Evolutionary conservation across 2,888 invertebrate species (phyloP).

Genomic region (Xestia ashworthii): DNA sequence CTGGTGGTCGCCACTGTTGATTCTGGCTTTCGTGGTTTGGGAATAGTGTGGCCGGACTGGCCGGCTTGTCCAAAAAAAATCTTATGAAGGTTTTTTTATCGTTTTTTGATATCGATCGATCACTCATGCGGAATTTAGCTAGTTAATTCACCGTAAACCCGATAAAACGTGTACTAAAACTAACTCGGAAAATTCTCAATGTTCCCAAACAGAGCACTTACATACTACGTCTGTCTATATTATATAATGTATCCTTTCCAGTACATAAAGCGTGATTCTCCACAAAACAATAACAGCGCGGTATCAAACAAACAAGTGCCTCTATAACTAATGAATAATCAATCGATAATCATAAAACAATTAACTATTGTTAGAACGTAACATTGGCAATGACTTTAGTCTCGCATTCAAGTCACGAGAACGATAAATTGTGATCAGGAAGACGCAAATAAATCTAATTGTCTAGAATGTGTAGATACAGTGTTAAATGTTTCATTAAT

Average conservation of each 20-base stretch:
- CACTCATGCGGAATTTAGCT: no score
- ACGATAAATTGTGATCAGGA: conserved; percentile 68
- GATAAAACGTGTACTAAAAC: no score
- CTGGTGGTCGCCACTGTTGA: no score
- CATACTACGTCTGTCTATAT: neutral
- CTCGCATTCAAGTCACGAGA: conserved; percentile 65
- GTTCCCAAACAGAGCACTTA: no score
- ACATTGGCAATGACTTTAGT: conserved; percentile 52
- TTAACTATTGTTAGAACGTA: conserved; percentile 66
- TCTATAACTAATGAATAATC: conserved; percentile 63
- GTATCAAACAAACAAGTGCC: conserved; percentile 50
- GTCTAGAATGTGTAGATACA: conserved; percentile 25
- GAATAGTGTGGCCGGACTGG: no score
- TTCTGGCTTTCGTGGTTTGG: no score
- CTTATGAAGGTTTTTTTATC: no score
- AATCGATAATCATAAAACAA: conserved; percentile 62
- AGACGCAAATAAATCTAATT: conserved; percentile 65
- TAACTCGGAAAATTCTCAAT: no score
- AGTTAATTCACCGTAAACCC: no score
- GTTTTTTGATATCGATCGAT: no score
- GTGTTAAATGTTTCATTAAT: conserved; percentile 53
- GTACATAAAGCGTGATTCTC: neutral
- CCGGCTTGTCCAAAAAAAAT: no score
- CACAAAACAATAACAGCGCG: conserved; percentile 38
- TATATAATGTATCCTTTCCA: neutral